Evolutionary conservation across 2,888 invertebrate species (phyloP), one percentile per base, ranked within the genome.

Genomic region (Heliconius ethilla): DNA sequence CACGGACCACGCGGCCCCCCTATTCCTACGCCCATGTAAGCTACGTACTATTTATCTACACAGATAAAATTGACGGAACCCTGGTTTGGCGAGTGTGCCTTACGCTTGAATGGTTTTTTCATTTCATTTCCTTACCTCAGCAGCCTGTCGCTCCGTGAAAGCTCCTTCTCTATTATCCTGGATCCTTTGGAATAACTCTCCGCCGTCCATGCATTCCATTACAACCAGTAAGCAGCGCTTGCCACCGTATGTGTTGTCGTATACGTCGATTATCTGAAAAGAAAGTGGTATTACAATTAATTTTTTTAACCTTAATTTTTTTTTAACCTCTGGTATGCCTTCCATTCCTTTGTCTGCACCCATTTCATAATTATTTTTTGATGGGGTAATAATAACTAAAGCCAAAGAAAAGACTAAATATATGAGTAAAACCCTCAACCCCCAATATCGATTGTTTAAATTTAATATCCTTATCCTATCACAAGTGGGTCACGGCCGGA

Each of bases 191-290:
- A 99, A 99, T 79, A 99, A 95, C 90, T 99, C 99, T 1, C 99
- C 99, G 7, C 99, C 99, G 89, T 98, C 98, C 99, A 99, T 99
- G 86, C 99, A 99, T 95, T 99, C 99, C 99, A 99, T 99, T n/a
- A 99, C 97, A 62, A 99, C 98, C 11, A 99, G 95, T 3, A 99
- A 95, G 92, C 99, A 99, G 85, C 97, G 97, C 84, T 97, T 97
- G 15, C 97, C 97, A 81, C 97, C 97, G 88, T 99, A 99, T n/a
- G 97, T 96, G 92, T 99, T 99, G 93, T 99, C 99, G 91, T 99
- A 99, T 40, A 99, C 98, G 93, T 99, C 99, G 83, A 96, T 95
- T 65, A 97, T 96, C 94, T 95, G 87, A 1, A 82, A 75, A 59
- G 27, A 5, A 65, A 74, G n/a, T 63, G 2, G 25, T 27, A 13